Evolutionary conservation across 2,888 invertebrate genomes (phyloP).

Genomic region (Atrina japonica): DNA sequence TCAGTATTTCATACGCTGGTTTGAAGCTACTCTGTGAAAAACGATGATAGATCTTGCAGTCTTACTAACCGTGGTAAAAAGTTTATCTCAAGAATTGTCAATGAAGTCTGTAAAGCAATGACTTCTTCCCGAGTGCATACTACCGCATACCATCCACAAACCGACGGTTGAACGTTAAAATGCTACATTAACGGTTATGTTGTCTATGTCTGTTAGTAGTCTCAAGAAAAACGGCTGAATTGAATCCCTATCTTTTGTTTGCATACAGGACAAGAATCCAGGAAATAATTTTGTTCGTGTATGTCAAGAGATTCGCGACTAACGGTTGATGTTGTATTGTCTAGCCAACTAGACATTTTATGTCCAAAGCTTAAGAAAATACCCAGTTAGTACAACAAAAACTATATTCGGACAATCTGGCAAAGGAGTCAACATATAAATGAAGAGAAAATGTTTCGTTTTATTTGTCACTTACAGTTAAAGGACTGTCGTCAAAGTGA

Average conservation of each 20-base stretch:
- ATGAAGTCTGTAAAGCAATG: constrained; percentile 30
- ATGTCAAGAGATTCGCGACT: constrained; percentile 10
- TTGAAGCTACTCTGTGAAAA: no score
- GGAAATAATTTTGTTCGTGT: constrained; percentile 3
- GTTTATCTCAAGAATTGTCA: constrained; percentile 19
- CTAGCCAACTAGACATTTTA: background rate
- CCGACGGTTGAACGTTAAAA: constrained; percentile 26
- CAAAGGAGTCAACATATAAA: background rate
- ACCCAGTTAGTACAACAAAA: constrained; percentile 3
- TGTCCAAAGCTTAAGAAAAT: background rate
- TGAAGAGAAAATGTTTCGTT: constrained; percentile 14
- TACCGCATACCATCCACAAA: constrained; percentile 28
- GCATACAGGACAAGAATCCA: constrained; percentile 26
- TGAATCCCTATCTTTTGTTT: constrained; percentile 20
- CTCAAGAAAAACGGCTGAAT: constrained; percentile 18
- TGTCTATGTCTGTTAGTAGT: constrained; percentile 19
- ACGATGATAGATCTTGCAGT: no score
- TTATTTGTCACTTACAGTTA: background rate
- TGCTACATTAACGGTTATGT: constrained; percentile 11
- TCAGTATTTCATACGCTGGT: no score
- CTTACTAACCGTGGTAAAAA: constrained; percentile 27
- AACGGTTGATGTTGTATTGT: constrained; percentile 22
- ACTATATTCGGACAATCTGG: background rate
- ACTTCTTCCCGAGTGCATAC: constrained; percentile 21
- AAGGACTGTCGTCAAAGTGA: constrained; percentile 21